Evolutionary conservation across 2,113 vertebrate species (phyloP).

Genomic region (Mungos mungo): DNA sequence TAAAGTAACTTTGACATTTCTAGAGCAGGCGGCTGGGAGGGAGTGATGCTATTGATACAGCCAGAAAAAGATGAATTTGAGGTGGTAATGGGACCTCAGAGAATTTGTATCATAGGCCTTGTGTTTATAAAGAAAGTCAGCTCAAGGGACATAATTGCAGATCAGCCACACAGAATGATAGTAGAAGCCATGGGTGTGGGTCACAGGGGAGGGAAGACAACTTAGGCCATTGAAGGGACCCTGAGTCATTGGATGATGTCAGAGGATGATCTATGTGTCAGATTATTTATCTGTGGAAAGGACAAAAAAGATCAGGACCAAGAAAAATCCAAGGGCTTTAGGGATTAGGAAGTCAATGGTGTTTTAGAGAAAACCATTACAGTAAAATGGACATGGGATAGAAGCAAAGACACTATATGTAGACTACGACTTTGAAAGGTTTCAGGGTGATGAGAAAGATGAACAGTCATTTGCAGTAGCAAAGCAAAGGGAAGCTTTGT

Average conservation of each 20-base stretch:
- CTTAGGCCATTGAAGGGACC: neutral
- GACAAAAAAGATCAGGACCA: neutral
- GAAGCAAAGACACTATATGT: neutral
- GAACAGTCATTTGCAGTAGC: neutral
- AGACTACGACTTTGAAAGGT: neutral
- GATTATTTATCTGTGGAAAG: conserved; percentile 14
- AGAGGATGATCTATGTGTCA: neutral
- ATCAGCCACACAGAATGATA: neutral
- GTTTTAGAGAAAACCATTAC: neutral
- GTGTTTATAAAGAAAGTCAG: neutral
- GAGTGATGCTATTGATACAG: neutral
- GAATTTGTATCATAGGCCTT: neutral
- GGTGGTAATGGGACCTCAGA: neutral
- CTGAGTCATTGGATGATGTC: neutral
- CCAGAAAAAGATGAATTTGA: neutral
- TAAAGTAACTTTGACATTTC: conserved; percentile 31
- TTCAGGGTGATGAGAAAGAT: neutral
- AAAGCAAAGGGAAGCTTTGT: neutral
- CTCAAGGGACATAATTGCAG: neutral
- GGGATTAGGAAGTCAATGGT: neutral
- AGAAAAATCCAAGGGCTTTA: neutral
- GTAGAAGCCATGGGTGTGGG: neutral
- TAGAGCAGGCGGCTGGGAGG: neutral
- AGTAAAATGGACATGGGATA: neutral
- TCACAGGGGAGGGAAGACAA: neutral